Evolutionary conservation across 2,888 invertebrate species (phyloP), one percentile per base, ranked within the genome.

Genomic region (Lepas anatifera): DNA sequence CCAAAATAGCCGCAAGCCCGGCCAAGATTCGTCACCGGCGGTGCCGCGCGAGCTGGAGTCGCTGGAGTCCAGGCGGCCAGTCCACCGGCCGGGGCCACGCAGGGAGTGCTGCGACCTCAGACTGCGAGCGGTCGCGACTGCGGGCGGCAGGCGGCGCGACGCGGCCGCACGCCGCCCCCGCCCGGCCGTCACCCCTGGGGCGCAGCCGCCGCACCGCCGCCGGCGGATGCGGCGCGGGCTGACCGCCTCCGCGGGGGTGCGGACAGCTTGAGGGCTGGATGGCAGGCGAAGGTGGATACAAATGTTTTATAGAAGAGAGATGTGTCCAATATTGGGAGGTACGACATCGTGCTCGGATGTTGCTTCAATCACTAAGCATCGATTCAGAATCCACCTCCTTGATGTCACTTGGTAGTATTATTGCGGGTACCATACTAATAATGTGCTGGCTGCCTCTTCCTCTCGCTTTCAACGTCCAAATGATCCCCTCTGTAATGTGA

Each of bases 11-110:
- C 58, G 58, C 58, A 35, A 58, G 58, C 58, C 58, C 35, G 58
- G 58, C 58, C 58, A 58, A 58, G 58, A 58, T 58, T 58, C 58
- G 58, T 58, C 58, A 58, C 58, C 58, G 29, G 32, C 58, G n/a
- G n/a, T n/a, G 41, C 41, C 41, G 41, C 58, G 58, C 58, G 58
- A 35, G 32, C 58, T 35, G n/a, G 58, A 35, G 58, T 58, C 58
- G 32, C 22, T 32, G 32, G 58, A 32, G 58, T 32, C 58, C 58
- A 58, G 32, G 58, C 58, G 35, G 58, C 32, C 41, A n/a, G n/a
- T 41, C 41, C 16, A 16, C 41, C 35, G 35, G 58, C 13, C 58
- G 8, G 32, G 58, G 22, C 58, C 35, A 27, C 52, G 52, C 52
- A 11, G 27, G 27, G 27, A 18, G 27, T 16, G 29, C 29, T 29